Percentiles rank a stretch among this genome's conserved stretches.
phyloP scores from a whole-genome alignment of 2,888 invertebrate species.

The Kuschelorhynchus macadamiae region DNA sequence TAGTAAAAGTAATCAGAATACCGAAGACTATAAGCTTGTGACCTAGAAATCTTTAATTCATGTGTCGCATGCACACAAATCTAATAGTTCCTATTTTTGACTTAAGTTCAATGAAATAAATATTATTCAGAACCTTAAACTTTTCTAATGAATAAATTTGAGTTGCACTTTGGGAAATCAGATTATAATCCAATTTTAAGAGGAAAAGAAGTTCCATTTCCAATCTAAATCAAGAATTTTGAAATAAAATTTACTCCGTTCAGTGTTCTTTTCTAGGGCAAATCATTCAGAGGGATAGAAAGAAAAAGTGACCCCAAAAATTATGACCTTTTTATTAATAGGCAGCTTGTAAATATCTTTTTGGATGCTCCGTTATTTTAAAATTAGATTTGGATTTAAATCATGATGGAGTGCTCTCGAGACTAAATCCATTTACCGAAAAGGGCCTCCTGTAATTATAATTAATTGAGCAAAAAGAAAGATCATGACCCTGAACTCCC shows the following conservation, averaged over 20 bases:
- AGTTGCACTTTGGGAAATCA: conserved; percentile 36
- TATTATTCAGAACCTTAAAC: conserved; percentile 26
- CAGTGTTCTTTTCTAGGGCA: conserved; percentile 17
- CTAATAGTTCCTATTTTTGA: not conserved
- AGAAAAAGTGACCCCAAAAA: conserved; percentile 15
- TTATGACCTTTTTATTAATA: not conserved
- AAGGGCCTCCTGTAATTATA: not conserved
- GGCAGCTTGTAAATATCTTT: not conserved
- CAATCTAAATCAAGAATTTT: conserved; percentile 38
- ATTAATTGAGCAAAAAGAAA: not conserved
- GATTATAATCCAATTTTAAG: conserved; percentile 42
- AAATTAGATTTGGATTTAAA: not conserved
- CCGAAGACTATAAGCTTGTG: too few species aligned
- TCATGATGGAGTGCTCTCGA: not conserved
- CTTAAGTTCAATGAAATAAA: conserved; percentile 20
- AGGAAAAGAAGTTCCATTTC: conserved; percentile 26
- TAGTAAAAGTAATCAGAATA: too few species aligned
- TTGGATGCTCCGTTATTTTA: not conserved
- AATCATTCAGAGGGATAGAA: conserved; percentile 25
- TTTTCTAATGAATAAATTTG: conserved; percentile 43
- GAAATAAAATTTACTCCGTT: conserved; percentile 26
- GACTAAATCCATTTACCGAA: not conserved
- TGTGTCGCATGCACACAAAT: too few species aligned
- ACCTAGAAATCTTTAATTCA: too few species aligned
- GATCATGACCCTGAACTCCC: too few species aligned